Evolutionary conservation across 92 coral and sea anemone species (phyloP), one percentile per base, ranked within the genome.

Genomic region (Actinostola sp.): DNA sequence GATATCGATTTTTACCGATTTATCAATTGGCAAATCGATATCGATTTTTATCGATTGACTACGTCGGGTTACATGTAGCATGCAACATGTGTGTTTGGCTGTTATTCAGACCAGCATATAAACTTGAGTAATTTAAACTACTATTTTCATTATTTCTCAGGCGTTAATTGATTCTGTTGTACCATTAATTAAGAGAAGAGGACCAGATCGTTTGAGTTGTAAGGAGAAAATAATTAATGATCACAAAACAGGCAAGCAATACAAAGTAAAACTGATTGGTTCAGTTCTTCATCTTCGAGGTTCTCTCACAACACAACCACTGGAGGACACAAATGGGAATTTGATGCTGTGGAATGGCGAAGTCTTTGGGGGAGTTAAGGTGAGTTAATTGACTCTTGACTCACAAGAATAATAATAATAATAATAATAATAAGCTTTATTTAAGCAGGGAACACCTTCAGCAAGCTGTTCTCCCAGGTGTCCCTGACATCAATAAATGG

Each of bases 331-430:
- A 11, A 14, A 25, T 32, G 97, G 97, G 14, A 94, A 91, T 68
- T 48, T 92, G 27, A 66, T 94, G 77, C 66, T 87, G 13, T 94
- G 98, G 98, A 94, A 94, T 83, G 98, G 98, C 41, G 98, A 94
- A 84, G 82, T 94, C 57, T 94, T 94, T 80, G 92, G 80, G 60
- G 98, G 98, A 1, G n/a, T 91, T 17, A 16, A 27, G 36, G 63
- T 57, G 29, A 57, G 53, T 13, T 39, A 7, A 7, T 14, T 39
- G 45, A 7, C 45, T 39, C 14, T 14, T 39, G 45, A 7, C 14
- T 39, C 14, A 39, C 7, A 7, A 39, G 45, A 7, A 7, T 39
- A 39, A 39, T 7, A 39, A 39, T 39, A 39, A 39, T 7, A 7
- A 39, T 39, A 39, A 39, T 39, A 7, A 39, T 14, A n/a, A n/a